Conservation (phyloP, 92 coral and sea anemone species). For the Phenganax stokvisi region DNA sequence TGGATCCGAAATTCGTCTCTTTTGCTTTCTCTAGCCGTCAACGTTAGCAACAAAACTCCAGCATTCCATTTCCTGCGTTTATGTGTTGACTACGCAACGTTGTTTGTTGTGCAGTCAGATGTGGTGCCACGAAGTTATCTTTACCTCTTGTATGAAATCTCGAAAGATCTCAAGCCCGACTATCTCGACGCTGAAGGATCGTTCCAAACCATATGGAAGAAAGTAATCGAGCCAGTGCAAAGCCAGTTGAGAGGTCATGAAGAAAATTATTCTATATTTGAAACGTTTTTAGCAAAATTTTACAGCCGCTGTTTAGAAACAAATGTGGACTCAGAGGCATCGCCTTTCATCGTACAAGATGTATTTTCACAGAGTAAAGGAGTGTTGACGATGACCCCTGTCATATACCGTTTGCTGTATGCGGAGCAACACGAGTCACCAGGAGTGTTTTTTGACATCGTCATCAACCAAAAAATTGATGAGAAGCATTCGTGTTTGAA, state of each 20-base stretch:
- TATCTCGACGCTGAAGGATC: slow-evolving; percentile 58
- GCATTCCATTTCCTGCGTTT: slow-evolving; percentile 69
- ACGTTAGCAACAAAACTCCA: slow-evolving; percentile 51
- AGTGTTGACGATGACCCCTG: slow-evolving; percentile 61
- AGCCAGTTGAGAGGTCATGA: slow-evolving; percentile 49
- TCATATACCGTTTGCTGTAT: slow-evolving; percentile 66
- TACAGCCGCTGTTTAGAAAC: slow-evolving; percentile 78
- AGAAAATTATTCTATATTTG: slow-evolving; percentile 41
- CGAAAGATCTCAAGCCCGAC: slow-evolving; percentile 44
- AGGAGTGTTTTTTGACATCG: slow-evolving; percentile 55
- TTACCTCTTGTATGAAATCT: slow-evolving; percentile 62
- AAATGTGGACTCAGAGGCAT: slow-evolving; percentile 67
- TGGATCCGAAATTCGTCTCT: slow-evolving; percentile 61
- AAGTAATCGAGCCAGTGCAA: slow-evolving; percentile 38
- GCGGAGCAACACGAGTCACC: slow-evolving; percentile 55
- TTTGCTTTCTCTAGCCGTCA: slow-evolving; percentile 59
- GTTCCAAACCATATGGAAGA: slow-evolving; percentile 36
- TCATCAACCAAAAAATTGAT: slow-evolving; percentile 26
- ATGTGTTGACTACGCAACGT: slow-evolving; percentile 68
- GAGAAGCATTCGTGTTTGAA: slow-evolving; percentile 16
- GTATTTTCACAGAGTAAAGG: slow-evolving; percentile 54
- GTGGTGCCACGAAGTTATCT: slow-evolving; percentile 45
- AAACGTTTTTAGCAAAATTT: slow-evolving; percentile 58
- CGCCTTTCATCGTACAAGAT: slow-evolving; percentile 52
- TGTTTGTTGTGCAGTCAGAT: slow-evolving; percentile 50